Evolutionary conservation across 2,113 vertebrate species (phyloP), one percentile per base, ranked within the genome.

Genomic region (Jaculus jaculus): DNA sequence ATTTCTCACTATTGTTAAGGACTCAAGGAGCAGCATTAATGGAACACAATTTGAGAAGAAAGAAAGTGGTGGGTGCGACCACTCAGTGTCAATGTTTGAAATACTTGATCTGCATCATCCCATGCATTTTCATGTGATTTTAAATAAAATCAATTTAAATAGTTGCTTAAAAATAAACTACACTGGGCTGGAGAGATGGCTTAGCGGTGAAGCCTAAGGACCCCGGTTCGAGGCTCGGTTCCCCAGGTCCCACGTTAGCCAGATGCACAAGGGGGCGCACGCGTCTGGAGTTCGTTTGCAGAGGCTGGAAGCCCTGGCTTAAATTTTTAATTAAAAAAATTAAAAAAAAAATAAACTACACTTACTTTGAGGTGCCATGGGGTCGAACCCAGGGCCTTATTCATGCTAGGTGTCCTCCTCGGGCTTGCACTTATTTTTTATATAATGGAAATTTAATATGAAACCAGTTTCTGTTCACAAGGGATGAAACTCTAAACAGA

Each of bases 381-480:
- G 15, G 15, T 54, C 2, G 11, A 54, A 54, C 11, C 6, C 11
- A 54, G 54, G 54, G 54, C 26, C 65, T 82, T 37, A 61, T 34
- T 39, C 37, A 13, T 42, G 37, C 18, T 23, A 42, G 23, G 39
- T 68, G 39, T 23, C 11, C 6, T n/a, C 11, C 47, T 13, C 42
- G 51, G 39, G 1, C 77, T 58, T 42, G 21, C 30, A 75, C 47
- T 73, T 69, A 42, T 2, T 69, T 92, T 92, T 71, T 37, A 87
- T 79, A 61, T 17, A 81, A 61, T 69, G 75, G 39, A 78, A 81
- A 80, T 66, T 75, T 28, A 91, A 90, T 51, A 58, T 68, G 84
- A 89, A 93, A 58, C 12, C 28, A 87, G 58, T 74, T 90, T 89
- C 18, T 42, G 58, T 72, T 60, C 51, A n/a, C 39, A 93, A 79